A percentile compares a stretch with the other conserved stretches of the same genome.
Evolutionary conservation across 1,140 invertebrate genomes (phyloP).

Genomic region (Drosophila mayri): DNA sequence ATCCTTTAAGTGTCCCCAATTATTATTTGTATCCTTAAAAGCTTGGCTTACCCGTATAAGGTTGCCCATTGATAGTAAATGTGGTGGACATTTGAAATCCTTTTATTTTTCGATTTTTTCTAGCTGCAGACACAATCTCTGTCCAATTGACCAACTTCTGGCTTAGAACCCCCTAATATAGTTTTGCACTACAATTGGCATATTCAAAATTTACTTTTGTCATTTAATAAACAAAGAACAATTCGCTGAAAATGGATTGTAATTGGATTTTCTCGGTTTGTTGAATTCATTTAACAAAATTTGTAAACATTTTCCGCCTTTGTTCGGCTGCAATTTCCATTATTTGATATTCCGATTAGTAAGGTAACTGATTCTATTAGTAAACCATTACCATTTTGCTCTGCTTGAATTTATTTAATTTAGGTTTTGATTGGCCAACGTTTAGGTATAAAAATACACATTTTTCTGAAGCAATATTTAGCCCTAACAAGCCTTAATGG

Average conservation of each 20-base stretch:
- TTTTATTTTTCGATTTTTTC: too few relatives aligned
- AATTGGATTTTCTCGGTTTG: slow-evolving; percentile 31
- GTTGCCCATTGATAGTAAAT: slow-evolving; percentile 85
- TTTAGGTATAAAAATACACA: slow-evolving; percentile 9
- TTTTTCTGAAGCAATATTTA: slow-evolving; percentile 10
- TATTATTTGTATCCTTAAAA: not conserved
- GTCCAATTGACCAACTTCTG: slow-evolving; percentile 14
- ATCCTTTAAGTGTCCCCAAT: not conserved
- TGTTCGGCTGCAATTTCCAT: slow-evolving; percentile 26
- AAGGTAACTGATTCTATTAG: slow-evolving; percentile 30
- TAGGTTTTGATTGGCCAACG: not conserved
- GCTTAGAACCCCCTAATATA: slow-evolving; percentile 7
- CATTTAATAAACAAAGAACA: slow-evolving; percentile 18
- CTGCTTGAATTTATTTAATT: not conserved
- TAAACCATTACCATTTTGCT: not conserved
- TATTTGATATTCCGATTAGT: slow-evolving; percentile 35
- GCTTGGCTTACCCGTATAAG: slow-evolving; percentile 75
- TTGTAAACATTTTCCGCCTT: slow-evolving; percentile 7
- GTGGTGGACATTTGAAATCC: slow-evolving; percentile 68
- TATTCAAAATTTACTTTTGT: slow-evolving; percentile 28
- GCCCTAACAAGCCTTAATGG: slow-evolving; percentile 26
- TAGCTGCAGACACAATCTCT: not conserved
- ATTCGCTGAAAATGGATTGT: slow-evolving; percentile 6
- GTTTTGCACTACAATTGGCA: not conserved
- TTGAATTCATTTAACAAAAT: slow-evolving; percentile 16